A percentile compares a stretch with the other conserved stretches of the same genome.
These are phyloP conservation scores for Isurus oxyrinchus DNA, from an alignment of 2,113 vertebrate species.

Conservation along the genomic window DNA sequence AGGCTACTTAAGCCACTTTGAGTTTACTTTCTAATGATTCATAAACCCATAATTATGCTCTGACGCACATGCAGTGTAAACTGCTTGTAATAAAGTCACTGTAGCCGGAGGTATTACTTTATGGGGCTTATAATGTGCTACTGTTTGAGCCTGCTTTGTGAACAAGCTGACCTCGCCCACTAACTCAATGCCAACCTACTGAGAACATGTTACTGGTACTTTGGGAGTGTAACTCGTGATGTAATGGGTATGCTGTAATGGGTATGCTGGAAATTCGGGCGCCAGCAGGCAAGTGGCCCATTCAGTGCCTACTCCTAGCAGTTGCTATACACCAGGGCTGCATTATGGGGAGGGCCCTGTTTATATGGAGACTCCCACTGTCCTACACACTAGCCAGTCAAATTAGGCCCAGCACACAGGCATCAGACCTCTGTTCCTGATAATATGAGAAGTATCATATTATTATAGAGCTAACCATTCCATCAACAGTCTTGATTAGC, in stretches of 20 bases:
- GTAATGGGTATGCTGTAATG: not conserved
- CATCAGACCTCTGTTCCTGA: not conserved
- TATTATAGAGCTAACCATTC: not conserved
- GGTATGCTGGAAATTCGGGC: not conserved
- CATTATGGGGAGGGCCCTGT: not conserved
- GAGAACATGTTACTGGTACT: not conserved
- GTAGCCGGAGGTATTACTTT: slow-evolving; percentile 10
- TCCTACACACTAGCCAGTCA: not conserved
- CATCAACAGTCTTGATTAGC: not conserved
- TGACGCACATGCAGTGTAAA: slow-evolving; percentile 18
- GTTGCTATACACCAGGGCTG: not conserved
- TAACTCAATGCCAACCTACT: not conserved
- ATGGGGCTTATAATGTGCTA: not conserved
- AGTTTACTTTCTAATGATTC: slow-evolving; percentile 29
- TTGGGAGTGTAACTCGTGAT: not conserved
- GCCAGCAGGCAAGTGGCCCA: not conserved
- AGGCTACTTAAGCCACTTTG: slow-evolving; percentile 10
- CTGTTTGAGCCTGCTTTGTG: not conserved
- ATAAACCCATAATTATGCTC: slow-evolving; percentile 21
- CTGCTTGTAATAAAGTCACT: not conserved
- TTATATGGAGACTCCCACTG: not conserved
- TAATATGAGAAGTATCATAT: not conserved
- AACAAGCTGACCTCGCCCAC: not conserved
- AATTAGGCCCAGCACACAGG: not conserved
- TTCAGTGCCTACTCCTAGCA: not conserved